Evolutionary conservation across 2,797 vertebrate species (phyloP).

Genomic region (Triplophysa yarkandensis): DNA sequence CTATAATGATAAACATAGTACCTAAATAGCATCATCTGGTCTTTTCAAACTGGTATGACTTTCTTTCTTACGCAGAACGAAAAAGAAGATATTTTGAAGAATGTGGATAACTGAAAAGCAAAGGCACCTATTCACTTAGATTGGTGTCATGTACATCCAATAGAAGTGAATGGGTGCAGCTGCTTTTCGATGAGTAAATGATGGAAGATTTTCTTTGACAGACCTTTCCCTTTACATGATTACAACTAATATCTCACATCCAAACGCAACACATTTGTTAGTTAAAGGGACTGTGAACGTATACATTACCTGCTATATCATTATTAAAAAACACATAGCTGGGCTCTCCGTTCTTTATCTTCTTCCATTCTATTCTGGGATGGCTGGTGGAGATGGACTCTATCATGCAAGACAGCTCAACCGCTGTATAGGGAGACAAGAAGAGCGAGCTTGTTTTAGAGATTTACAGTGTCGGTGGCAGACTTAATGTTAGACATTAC

Average conservation of each 20-base stretch:
- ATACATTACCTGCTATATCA: constrained; percentile 84
- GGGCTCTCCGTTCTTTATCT: constrained; percentile 84
- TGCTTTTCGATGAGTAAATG: too few species aligned
- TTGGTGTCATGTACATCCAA: too few species aligned
- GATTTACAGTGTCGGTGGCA: neutral
- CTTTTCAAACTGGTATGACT: too few species aligned
- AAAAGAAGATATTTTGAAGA: too few species aligned
- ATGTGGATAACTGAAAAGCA: too few species aligned
- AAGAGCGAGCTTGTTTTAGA: neutral
- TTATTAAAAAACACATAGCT: constrained; percentile 90
- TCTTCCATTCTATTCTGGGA: constrained; percentile 98
- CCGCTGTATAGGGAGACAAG: constrained; percentile 67
- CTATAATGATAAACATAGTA: neutral
- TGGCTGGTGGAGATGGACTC: constrained; percentile 83
- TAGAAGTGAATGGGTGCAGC: too few species aligned
- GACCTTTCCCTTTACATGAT: too few species aligned
- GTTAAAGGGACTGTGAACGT: too few species aligned
- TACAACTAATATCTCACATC: too few species aligned
- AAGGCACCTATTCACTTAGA: too few species aligned
- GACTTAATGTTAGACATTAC: constrained; percentile 9
- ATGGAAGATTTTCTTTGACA: too few species aligned
- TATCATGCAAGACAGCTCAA: constrained; percentile 92
- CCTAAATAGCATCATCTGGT: neutral
- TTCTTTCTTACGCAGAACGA: neutral
- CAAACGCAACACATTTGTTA: too few species aligned